Percentiles rank a stretch among this genome's conserved stretches.
Evolutionary conservation across 2,113 vertebrate species (phyloP).

Genomic region (Blennius ocellaris): DNA sequence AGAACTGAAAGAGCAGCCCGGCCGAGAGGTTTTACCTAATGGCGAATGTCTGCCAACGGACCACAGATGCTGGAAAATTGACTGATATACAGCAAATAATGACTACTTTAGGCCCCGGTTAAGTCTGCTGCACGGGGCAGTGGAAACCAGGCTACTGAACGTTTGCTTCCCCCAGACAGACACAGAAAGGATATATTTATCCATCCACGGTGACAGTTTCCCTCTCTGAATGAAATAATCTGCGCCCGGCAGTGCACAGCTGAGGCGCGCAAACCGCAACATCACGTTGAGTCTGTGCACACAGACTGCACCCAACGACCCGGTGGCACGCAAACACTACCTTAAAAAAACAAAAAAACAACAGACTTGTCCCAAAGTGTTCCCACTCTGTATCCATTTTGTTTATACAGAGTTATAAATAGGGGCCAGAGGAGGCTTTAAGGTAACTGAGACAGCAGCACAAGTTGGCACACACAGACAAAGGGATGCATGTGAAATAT

Average conservation of each 20-base stretch:
- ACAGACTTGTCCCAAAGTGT: constrained; percentile 13
- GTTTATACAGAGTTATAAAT: constrained; percentile 71
- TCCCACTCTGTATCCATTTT: constrained; percentile 56
- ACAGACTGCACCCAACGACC: constrained; percentile 21
- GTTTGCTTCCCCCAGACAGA: constrained; percentile 37
- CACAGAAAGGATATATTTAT: constrained; percentile 64
- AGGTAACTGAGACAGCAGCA: constrained; percentile 57
- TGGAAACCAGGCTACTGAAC: constrained; percentile 42
- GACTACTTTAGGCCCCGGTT: constrained; percentile 32
- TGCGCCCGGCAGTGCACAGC: constrained; percentile 26
- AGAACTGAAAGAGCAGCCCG: constrained; percentile 18
- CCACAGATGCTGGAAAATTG: constrained; percentile 53
- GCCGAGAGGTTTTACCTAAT: constrained; percentile 34
- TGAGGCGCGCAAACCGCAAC: constrained; percentile 38
- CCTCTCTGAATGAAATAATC: constrained; percentile 65
- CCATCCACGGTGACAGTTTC: constrained; percentile 58
- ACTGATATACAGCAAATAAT: constrained; percentile 53
- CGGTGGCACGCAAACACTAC: constrained; percentile 21
- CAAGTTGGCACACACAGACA: constrained; percentile 34
- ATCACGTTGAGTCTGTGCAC: constrained; percentile 29
- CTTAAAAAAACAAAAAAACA: constrained; percentile 35
- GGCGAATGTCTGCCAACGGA: constrained; percentile 17
- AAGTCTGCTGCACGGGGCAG: constrained; percentile 20
- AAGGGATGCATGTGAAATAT: constrained; percentile 28
- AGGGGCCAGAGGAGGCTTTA: constrained; percentile 33